Base-by-base conservation (phyloP, 2,888 invertebrate genomes). In the Nemotelus pantherinus region DNA sequence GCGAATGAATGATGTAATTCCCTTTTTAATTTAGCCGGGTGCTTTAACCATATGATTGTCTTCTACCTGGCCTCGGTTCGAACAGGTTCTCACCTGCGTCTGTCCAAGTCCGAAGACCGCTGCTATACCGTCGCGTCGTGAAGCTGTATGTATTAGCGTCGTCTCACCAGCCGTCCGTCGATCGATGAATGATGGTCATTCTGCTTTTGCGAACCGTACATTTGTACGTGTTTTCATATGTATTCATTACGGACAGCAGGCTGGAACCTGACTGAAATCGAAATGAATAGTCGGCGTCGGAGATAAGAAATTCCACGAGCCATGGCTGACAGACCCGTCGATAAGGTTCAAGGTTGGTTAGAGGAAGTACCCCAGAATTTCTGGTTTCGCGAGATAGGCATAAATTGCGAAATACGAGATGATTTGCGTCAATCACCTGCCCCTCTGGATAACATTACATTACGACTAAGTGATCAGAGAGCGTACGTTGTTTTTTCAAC, bases 331-430 rank as follows among this genome's bases (percentile, higher is more conserved):
- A 48, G 67, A 39, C 50, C 44, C 67, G 48, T 48, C n/a, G 67
- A 67, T 67, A 48, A 67, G 67, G 67, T 67, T 67, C 67, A 67
- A 67, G 67, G 67, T 50, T 67, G 67, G 25, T 48, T 67, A 50
- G 67, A 67, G 67, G 67, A 67, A 67, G 67, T 67, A 45, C 50
- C 67, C 48, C 47, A 47, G 67, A 25, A 47, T 67, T 48, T 67
- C 67, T 48, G 67, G 67, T 67, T 67, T 67, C 5, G 3, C 43
- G 43, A 43, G 4, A n/a, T 9, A 64, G 64, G n/a, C 63, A 64
- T 10, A 44, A 43, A 64, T 64, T 64, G 45, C 64, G 64, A 64
- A 57, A 57, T 57, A 25, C 57, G 25, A 10, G 57, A 10, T 57
- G 53, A 50, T 10, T 7, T 50, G 57, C 57, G 57, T 57, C 57